Conservation (phyloP, 2,113 vertebrate species). For the Xyrauchen texanus region DNA sequence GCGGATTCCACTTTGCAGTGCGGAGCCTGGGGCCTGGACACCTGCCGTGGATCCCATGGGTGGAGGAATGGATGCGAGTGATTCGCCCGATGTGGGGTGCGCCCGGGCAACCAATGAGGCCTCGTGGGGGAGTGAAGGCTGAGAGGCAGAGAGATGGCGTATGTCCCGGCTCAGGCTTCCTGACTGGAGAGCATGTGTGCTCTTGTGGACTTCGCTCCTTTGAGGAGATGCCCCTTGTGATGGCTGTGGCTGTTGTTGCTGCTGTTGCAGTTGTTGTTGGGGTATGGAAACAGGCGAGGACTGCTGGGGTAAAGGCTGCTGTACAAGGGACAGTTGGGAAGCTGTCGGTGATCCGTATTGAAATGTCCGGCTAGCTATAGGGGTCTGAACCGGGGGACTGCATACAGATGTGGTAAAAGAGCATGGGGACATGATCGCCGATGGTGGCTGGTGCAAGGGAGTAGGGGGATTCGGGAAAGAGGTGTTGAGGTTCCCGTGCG, state of each 20-base stretch:
- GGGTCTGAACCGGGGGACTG: conserved; percentile 90
- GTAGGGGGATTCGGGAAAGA: conserved; percentile 81
- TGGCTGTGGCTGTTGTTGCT: conserved; percentile 66
- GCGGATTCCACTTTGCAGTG: conserved; percentile 76
- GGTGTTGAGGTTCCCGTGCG: conserved; percentile 83
- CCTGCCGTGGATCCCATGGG: conserved; percentile 65
- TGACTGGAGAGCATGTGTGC: conserved; percentile 88
- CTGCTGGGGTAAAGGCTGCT: conserved; percentile 70
- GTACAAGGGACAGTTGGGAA: conserved; percentile 91
- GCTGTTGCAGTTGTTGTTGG: conserved; percentile 65
- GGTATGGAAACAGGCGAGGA: conserved; percentile 63
- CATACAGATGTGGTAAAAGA: conserved; percentile 87
- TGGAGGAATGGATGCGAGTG: conserved; percentile 85
- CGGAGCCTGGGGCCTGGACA: conserved; percentile 70
- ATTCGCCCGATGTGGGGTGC: conserved; percentile 88
- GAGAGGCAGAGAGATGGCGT: conserved; percentile 94
- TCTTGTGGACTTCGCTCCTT: conserved; percentile 87
- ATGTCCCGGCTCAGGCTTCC: conserved; percentile 88
- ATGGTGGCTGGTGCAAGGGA: conserved; percentile 80
- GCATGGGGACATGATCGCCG: conserved; percentile 85
- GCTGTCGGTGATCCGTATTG: conserved; percentile 88
- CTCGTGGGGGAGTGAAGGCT: conserved; percentile 96
- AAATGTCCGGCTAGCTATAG: conserved; percentile 88
- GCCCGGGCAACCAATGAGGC: conserved; percentile 82
- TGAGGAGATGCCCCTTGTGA: conserved; percentile 77